phyloP scores from a whole-genome alignment of 1,140 invertebrate genomes.

The Metaphire vulgaris region DNA sequence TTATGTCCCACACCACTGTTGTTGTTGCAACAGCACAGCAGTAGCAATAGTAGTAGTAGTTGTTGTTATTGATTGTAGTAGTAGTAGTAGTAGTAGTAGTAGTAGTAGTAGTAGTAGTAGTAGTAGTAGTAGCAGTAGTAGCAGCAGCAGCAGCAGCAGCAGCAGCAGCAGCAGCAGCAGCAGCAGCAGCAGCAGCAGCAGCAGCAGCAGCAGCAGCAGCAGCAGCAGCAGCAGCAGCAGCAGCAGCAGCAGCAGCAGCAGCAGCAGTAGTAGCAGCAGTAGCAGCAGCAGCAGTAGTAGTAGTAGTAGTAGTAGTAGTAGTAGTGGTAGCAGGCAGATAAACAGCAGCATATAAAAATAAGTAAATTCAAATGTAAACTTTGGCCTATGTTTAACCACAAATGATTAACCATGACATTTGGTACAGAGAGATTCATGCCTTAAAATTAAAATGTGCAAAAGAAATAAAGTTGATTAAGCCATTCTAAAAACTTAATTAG shows the following conservation, averaged over 20 bases:
- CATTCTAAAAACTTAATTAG: too few species aligned
- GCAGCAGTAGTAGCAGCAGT: neutral
- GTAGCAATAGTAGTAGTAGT: neutral
- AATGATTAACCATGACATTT: too few species aligned
- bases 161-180: slow-evolving; percentile 1
- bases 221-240: neutral
- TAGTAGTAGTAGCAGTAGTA: slow-evolving; percentile 1
- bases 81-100: slow-evolving; percentile 1
- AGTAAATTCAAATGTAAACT: too few species aligned
- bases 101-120: slow-evolving; percentile 2
- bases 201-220: slow-evolving; percentile 1
- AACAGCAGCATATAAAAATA: too few species aligned
- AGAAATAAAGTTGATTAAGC: too few species aligned
- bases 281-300: neutral
- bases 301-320: neutral
- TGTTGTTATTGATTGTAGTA: neutral
- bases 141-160: slow-evolving; percentile 1
- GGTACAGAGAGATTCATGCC: too few species aligned
- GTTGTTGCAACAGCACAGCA: too few species aligned
- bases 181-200: slow-evolving; percentile 1
- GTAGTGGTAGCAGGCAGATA: too few species aligned
- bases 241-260: neutral
- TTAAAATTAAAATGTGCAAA: too few species aligned
- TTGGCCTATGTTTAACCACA: too few species aligned
- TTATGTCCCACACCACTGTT: too few species aligned